A percentile compares a stretch with the other conserved stretches of the same genome.
Evolutionary conservation across 1,140 invertebrate species (phyloP).

Genomic region (Carcinoscorpius rotundicauda): DNA sequence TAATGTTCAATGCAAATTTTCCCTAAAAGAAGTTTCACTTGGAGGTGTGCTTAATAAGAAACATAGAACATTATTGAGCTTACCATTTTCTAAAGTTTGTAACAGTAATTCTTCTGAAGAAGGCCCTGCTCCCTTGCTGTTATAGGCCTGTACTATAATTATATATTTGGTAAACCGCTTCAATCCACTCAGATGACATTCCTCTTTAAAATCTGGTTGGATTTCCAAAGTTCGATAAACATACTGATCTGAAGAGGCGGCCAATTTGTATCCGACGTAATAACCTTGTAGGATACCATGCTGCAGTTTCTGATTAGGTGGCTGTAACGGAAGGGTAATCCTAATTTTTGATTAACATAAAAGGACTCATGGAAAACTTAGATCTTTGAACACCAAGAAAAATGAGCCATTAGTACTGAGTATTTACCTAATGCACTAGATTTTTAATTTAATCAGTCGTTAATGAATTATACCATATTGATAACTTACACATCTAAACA

Average conservation of each 20-base stretch:
- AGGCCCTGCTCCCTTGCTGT: slow-evolving; percentile 34
- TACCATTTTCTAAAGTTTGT: slow-evolving; percentile 22
- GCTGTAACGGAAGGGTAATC: slow-evolving; percentile 12
- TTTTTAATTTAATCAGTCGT: too few relatives aligned
- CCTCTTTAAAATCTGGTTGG: slow-evolving; percentile 14
- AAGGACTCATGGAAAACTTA: too few relatives aligned
- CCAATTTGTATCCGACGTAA: slow-evolving; percentile 37
- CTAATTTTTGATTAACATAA: too few relatives aligned
- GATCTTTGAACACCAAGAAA: too few relatives aligned
- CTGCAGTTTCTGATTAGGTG: slow-evolving; percentile 19
- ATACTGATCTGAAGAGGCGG: slow-evolving; percentile 29
- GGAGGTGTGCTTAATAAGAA: too few relatives aligned
- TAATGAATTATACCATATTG: too few relatives aligned
- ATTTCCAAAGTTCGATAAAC: slow-evolving; percentile 27
- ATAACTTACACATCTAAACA: too few relatives aligned
- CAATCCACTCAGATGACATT: slow-evolving; percentile 41
- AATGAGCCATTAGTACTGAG: too few relatives aligned
- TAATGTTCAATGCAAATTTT: too few relatives aligned
- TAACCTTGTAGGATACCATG: slow-evolving; percentile 37
- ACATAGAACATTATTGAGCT: too few relatives aligned
- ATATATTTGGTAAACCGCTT: slow-evolving; percentile 51
- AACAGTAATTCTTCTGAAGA: slow-evolving; percentile 29
- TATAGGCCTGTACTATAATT: slow-evolving; percentile 39
- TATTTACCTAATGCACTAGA: too few relatives aligned
- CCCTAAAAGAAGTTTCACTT: too few relatives aligned